Percentiles rank a stretch among this genome's conserved stretches.
Conservation (phyloP, 2,888 invertebrate species). For the Heteropelma amictum region DNA sequence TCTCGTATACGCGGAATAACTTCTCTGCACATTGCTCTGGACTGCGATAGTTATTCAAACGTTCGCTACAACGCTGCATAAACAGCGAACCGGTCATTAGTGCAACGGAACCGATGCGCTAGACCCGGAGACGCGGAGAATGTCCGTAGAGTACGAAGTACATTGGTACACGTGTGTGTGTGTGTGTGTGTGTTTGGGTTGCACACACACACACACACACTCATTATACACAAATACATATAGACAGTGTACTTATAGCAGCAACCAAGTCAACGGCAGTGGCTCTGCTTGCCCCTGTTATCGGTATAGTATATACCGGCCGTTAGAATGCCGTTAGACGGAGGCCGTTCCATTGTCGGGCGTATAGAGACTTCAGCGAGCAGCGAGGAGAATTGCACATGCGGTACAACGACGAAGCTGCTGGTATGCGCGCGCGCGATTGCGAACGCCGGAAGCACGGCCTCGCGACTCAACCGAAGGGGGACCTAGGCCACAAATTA, state of each 20-base stretch:
- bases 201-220: too few relatives aligned
- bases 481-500: constrained; percentile 49
- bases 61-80: constrained; percentile 28
- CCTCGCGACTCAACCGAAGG: constrained; percentile 56
- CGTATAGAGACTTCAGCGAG: constrained; percentile 50
- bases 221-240: neutral
- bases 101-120: constrained; percentile 69
- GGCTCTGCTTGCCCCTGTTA: constrained; percentile 66
- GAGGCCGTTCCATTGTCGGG: constrained; percentile 72
- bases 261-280: constrained; percentile 35
- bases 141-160: constrained; percentile 59
- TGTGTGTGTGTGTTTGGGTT: too few relatives aligned
- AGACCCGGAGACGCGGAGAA: constrained; percentile 63
- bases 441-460: constrained; percentile 51
- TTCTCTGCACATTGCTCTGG: constrained; percentile 5
- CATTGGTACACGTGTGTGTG: neutral
- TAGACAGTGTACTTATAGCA: too few relatives aligned
- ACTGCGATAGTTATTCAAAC: constrained; percentile 46
- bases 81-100: constrained; percentile 64
- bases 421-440: constrained; percentile 26
- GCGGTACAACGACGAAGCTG: constrained; percentile 49
- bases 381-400: constrained; percentile 46
- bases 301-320: constrained; percentile 66
- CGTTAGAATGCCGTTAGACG: constrained; percentile 74
- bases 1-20: neutral